Percentiles rank a stretch among this genome's conserved stretches.
phyloP scores from a whole-genome alignment of 2,797 vertebrate genomes.

The Squalus acanthias region DNA sequence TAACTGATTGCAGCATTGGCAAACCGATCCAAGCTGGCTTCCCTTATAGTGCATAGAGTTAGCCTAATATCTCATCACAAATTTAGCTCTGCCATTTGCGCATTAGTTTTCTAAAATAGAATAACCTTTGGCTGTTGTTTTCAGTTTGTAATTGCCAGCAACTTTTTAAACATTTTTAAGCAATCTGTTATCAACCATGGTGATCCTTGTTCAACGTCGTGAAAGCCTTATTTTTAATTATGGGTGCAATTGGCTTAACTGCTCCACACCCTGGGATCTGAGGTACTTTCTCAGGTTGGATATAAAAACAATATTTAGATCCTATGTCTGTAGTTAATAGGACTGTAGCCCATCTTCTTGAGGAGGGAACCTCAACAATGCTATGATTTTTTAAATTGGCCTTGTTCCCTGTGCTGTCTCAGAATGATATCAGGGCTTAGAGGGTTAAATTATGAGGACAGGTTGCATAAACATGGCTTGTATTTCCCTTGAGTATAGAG shows the following conservation, averaged over 20 bases:
- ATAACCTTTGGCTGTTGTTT: neutral
- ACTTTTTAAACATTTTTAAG: neutral
- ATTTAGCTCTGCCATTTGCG: neutral
- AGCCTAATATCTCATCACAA: neutral
- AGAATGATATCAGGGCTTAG: neutral
- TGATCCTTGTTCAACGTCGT: neutral
- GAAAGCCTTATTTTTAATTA: neutral
- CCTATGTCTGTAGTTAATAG: too few species aligned
- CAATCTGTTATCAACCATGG: neutral
- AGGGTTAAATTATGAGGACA: neutral
- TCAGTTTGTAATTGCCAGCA: neutral
- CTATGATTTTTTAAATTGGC: neutral
- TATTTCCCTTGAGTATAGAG: too few species aligned
- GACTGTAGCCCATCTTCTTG: neutral
- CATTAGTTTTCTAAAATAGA: neutral
- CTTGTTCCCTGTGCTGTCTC: neutral
- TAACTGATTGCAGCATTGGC: neutral
- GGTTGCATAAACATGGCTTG: neutral
- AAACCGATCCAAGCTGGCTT: neutral
- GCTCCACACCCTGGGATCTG: neutral
- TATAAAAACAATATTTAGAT: too few species aligned
- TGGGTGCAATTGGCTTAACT: neutral
- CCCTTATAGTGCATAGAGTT: neutral
- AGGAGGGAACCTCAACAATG: neutral
- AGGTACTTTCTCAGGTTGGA: neutral